Conservation (phyloP, 2,888 invertebrate genomes). For the Cheiracanthium punctorium region DNA sequence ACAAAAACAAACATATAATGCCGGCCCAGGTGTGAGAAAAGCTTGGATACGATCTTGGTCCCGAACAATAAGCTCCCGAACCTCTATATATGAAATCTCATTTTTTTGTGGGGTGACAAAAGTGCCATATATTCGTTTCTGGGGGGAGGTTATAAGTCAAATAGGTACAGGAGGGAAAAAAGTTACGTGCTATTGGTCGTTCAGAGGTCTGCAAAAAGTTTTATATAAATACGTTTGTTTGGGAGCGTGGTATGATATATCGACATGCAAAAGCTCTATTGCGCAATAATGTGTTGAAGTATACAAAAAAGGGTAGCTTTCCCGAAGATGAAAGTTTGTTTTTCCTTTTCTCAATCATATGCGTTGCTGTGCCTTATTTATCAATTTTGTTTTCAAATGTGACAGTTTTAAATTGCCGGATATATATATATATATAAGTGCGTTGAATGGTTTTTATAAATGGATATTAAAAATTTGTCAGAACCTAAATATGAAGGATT, state of each 20-base stretch:
- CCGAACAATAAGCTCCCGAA: slow-evolving; percentile 18
- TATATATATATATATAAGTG: too few species aligned
- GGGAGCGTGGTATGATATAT: background rate
- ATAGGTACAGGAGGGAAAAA: slow-evolving; percentile 18
- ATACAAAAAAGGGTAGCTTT: too few species aligned
- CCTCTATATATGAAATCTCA: background rate
- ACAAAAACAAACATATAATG: slow-evolving; percentile 62
- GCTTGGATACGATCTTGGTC: slow-evolving; percentile 16
- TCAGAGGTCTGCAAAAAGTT: slow-evolving; percentile 1
- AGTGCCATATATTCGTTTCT: slow-evolving; percentile 36
- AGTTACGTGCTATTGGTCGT: slow-evolving; percentile 42
- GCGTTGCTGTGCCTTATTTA: too few species aligned
- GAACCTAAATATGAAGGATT: too few species aligned
- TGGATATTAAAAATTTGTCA: too few species aligned
- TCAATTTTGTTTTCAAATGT: too few species aligned
- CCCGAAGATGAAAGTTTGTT: too few species aligned
- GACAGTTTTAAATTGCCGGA: too few species aligned
- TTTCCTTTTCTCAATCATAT: too few species aligned
- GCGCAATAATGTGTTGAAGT: too few species aligned
- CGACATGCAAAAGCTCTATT: too few species aligned
- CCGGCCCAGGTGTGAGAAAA: slow-evolving; percentile 65
- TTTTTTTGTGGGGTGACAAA: background rate
- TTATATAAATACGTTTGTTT: background rate
- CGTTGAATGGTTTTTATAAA: too few species aligned
- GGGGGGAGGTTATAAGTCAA: slow-evolving; percentile 41